phyloP scores from a whole-genome alignment of 64 coral and sea anemone species.

The Cladopsammia gracilis region DNA sequence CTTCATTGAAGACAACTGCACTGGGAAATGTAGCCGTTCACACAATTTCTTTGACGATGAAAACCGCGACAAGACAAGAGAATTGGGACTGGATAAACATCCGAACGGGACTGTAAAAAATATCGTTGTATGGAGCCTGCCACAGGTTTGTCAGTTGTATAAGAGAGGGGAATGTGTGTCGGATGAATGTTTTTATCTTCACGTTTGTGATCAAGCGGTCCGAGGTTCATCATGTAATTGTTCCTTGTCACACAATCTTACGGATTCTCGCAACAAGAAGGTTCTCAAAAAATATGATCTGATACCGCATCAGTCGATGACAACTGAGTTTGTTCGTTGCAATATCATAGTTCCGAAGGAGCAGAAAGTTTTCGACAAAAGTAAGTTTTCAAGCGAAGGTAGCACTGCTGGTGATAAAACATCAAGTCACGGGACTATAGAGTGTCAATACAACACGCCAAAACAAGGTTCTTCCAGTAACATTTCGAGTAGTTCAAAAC shows the following conservation, averaged over 20 bases:
- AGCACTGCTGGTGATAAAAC: not conserved
- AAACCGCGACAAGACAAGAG: slow-evolving; percentile 7
- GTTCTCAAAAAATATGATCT: slow-evolving; percentile 5
- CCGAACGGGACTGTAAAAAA: slow-evolving; percentile 5
- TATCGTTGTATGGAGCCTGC: slow-evolving; percentile 30
- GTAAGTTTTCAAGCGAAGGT: not conserved
- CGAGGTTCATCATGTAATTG: not conserved
- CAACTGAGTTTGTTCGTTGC: not conserved
- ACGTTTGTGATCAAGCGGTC: slow-evolving; percentile 26
- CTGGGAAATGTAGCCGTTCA: slow-evolving; percentile 11
- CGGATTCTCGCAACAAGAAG: not conserved
- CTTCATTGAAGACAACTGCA: slow-evolving; percentile 41
- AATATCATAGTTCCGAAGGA: not conserved
- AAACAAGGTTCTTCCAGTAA: not conserved
- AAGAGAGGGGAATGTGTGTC: not conserved
- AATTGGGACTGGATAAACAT: slow-evolving; percentile 4
- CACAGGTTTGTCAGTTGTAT: slow-evolving; percentile 56
- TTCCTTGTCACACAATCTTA: slow-evolving; percentile 26
- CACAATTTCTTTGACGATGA: slow-evolving; percentile 45
- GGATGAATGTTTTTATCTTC: not conserved
- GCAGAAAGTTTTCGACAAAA: not conserved
- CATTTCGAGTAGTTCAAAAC: not conserved
- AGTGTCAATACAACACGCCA: not conserved
- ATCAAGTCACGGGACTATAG: too few relatives aligned
- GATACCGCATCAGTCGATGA: not conserved